A percentile compares a stretch with the other conserved stretches of the same genome.
Conservation (phyloP, 2,888 invertebrate species). For the Pyralis farinalis region DNA sequence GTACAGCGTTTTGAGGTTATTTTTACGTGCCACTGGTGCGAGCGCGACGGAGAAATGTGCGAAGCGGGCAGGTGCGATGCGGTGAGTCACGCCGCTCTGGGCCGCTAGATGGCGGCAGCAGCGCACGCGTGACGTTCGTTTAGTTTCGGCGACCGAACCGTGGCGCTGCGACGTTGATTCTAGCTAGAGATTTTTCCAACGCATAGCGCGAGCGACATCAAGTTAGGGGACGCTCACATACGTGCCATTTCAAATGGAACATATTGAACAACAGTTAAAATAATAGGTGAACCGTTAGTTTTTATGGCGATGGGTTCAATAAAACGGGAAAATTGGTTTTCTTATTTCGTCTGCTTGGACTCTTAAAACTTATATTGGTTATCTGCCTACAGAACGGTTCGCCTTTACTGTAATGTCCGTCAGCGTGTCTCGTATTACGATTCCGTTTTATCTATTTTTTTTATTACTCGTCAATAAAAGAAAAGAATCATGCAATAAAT, state of each 20-base stretch:
- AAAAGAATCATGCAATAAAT: too few relatives aligned
- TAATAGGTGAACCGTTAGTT: slow-evolving; percentile 14
- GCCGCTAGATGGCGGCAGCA: slow-evolving; percentile 63
- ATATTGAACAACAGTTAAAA: slow-evolving; percentile 27
- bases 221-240: slow-evolving; percentile 48
- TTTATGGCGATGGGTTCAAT: slow-evolving; percentile 12
- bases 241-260: slow-evolving; percentile 32
- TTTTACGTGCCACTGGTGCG: slow-evolving; percentile 75
- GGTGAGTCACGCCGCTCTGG: slow-evolving; percentile 21
- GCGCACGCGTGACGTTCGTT: slow-evolving; percentile 58
- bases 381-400: background rate
- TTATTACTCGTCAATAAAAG: too few relatives aligned
- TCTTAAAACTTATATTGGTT: background rate
- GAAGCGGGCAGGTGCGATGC: slow-evolving; percentile 56
- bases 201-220: slow-evolving; percentile 62
- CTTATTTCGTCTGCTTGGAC: background rate
- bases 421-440: too few relatives aligned
- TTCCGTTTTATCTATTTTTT: too few relatives aligned
- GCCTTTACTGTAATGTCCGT: too few relatives aligned
- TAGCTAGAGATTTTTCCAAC: slow-evolving; percentile 77
- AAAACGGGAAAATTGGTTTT: slow-evolving; percentile 6
- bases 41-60: slow-evolving; percentile 72
- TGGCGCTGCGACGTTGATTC: slow-evolving; percentile 73
- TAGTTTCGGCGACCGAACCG: slow-evolving; percentile 73
- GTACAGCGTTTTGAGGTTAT: slow-evolving; percentile 74